These are phyloP conservation scores for Porites divaricata DNA, from an alignment of 92 coral and sea anemone genomes.

Conservation along the genomic window DNA sequence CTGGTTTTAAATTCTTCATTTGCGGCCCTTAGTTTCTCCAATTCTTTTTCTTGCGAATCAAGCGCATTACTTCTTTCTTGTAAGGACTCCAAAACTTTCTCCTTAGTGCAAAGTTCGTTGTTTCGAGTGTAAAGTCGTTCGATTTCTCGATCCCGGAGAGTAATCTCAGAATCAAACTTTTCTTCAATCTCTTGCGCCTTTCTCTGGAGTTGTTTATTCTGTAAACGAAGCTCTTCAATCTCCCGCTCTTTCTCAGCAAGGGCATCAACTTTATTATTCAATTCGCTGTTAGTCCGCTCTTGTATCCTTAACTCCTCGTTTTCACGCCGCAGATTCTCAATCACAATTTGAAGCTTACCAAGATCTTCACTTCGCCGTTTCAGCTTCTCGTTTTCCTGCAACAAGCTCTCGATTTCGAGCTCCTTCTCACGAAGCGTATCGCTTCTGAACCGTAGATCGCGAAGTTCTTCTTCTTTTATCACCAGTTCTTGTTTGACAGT, in stretches of 20 bases:
- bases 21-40: slow-evolving; percentile 32
- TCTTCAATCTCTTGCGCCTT: slow-evolving; percentile 57
- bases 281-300: slow-evolving; percentile 18
- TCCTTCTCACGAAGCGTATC: slow-evolving; percentile 60
- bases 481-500: slow-evolving; percentile 20
- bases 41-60: slow-evolving; percentile 37
- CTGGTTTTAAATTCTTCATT: slow-evolving; percentile 17
- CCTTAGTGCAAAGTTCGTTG: slow-evolving; percentile 57
- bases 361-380: slow-evolving; percentile 46
- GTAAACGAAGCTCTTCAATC: neutral
- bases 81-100: slow-evolving; percentile 66
- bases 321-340: slow-evolving; percentile 31
- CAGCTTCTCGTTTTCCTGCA: slow-evolving; percentile 62
- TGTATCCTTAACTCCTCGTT: slow-evolving; percentile 45
- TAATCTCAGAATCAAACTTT: slow-evolving; percentile 47
- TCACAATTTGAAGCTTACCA: slow-evolving; percentile 27
- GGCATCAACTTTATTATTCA: neutral
- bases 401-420: slow-evolving; percentile 58
- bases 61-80: slow-evolving; percentile 30
- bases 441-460: slow-evolving; percentile 50
- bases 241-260: slow-evolving; percentile 4
- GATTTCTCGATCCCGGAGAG: slow-evolving; percentile 69
- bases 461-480: slow-evolving; percentile 45
- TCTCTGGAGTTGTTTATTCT: slow-evolving; percentile 10
- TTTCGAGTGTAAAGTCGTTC: slow-evolving; percentile 78